A percentile compares a stretch with the other conserved stretches of the same genome.
Evolutionary conservation across 2,113 vertebrate genomes (phyloP).

Genomic region (Cynoglossus semilaevis): DNA sequence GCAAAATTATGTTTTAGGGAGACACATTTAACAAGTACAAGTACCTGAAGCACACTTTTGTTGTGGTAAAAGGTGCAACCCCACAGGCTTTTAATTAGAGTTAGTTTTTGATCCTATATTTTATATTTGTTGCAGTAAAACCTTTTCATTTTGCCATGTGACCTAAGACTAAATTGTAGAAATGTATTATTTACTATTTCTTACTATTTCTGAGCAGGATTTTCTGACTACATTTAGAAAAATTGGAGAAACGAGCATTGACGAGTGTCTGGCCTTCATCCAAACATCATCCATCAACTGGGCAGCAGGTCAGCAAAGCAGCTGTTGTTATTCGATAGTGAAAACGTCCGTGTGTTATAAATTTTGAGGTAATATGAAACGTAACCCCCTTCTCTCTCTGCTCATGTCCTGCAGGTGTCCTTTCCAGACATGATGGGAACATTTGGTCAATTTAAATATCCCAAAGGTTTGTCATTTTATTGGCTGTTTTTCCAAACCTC

Average conservation of each 20-base stretch:
- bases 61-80: background rate
- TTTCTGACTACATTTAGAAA: background rate
- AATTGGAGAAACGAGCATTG: slow-evolving; percentile 10
- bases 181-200: too few species aligned
- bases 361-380: slow-evolving; percentile 42
- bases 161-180: too few species aligned
- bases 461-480: background rate
- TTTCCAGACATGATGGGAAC: background rate
- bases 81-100: too few species aligned
- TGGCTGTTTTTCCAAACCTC: background rate
- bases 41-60: too few species aligned
- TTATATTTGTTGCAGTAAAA: too few species aligned
- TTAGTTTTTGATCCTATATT: too few species aligned
- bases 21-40: too few species aligned
- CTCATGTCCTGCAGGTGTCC: background rate
- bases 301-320: slow-evolving; percentile 14
- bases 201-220: too few species aligned
- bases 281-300: slow-evolving; percentile 5
- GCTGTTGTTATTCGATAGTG: slow-evolving; percentile 50
- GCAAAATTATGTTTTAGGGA: too few species aligned
- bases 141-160: too few species aligned
- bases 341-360: slow-evolving; percentile 17
- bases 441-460: slow-evolving; percentile 3
- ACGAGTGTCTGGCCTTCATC: background rate
- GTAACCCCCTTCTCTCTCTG: background rate